phyloP scores from a whole-genome alignment of 2,113 vertebrate species.

The Malurus cyaneus region DNA sequence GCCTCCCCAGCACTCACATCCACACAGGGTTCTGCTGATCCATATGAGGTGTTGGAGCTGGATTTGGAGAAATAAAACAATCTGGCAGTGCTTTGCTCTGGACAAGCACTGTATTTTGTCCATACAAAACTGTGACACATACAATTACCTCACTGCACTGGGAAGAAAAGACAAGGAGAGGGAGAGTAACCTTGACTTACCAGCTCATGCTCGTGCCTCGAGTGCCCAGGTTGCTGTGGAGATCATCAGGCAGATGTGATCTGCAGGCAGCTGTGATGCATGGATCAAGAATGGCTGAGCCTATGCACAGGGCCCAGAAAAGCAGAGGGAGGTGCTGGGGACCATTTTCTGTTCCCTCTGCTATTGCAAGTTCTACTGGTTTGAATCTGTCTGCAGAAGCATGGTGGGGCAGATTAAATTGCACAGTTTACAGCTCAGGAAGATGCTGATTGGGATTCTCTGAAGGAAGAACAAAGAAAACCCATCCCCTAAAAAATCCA shows the following conservation, averaged over 20 bases:
- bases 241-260: background rate
- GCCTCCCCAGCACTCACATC: rapidly evolving
- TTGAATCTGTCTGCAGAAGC: background rate
- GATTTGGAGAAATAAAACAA: background rate
- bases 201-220: background rate
- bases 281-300: background rate
- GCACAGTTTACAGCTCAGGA: background rate
- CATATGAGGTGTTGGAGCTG: background rate
- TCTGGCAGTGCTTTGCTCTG: background rate
- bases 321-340: background rate
- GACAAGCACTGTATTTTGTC: background rate
- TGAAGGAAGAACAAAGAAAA: background rate
- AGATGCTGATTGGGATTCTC: background rate
- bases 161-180: background rate
- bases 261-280: background rate
- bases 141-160: background rate
- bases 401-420: background rate
- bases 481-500: rapidly evolving
- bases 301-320: background rate
- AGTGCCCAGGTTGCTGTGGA: background rate
- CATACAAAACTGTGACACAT: background rate
- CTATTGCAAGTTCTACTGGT: background rate
- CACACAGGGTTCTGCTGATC: background rate
- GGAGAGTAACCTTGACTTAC: background rate
- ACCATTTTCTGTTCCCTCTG: background rate